These are phyloP conservation scores for Montipora efflorescens DNA, from an alignment of 64 coral and sea anemone genomes.

Conservation along the genomic window DNA sequence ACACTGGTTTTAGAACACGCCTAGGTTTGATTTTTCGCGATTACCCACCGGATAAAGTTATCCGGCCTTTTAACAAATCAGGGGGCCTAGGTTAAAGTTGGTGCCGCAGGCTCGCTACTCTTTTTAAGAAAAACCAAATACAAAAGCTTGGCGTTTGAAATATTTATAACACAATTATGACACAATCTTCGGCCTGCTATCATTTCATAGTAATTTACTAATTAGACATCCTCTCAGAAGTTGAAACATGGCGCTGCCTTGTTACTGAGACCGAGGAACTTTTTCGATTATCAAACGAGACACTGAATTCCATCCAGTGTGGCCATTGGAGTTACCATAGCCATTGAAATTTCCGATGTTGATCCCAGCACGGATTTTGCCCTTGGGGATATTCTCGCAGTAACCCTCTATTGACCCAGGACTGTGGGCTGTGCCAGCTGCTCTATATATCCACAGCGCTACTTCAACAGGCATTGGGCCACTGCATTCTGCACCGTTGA, in stretches of 20 bases:
- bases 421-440: neutral
- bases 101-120: too few relatives aligned
- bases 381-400: slow-evolving; percentile 27
- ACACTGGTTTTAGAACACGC: too few relatives aligned
- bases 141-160: too few relatives aligned
- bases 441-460: neutral
- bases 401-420: slow-evolving; percentile 18
- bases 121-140: too few relatives aligned
- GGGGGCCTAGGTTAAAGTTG: too few relatives aligned
- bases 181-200: too few relatives aligned
- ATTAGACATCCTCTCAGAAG: too few relatives aligned
- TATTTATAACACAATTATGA: too few relatives aligned
- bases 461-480: neutral
- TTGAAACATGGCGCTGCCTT: neutral
- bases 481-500: slow-evolving; percentile 12
- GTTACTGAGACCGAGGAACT: slow-evolving; percentile 11
- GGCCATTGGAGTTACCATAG: neutral
- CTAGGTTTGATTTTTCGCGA: too few relatives aligned
- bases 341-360: slow-evolving; percentile 24
- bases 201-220: too few relatives aligned
- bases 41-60: too few relatives aligned
- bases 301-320: slow-evolving; percentile 17
- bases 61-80: too few relatives aligned
- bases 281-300: slow-evolving; percentile 43
- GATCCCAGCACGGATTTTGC: slow-evolving; percentile 17